phyloP scores from a whole-genome alignment of 2,797 vertebrate genomes.

The Hoplostethus mediterraneus region DNA sequence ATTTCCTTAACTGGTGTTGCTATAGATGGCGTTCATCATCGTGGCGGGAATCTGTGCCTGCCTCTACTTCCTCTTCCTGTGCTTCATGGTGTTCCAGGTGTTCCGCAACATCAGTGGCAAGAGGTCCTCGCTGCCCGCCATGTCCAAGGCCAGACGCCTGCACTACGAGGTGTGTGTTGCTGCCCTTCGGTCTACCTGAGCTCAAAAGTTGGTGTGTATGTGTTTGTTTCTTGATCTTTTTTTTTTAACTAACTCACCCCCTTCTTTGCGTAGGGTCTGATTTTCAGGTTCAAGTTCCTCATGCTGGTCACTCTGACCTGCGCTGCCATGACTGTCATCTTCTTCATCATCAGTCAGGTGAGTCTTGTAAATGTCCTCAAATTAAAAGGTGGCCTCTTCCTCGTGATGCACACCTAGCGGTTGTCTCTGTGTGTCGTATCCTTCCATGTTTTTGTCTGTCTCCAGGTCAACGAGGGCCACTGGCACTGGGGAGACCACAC shows the following conservation, averaged over 20 bases:
- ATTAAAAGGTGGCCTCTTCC: no score
- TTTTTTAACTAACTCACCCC: neutral
- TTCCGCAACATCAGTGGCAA: constrained; percentile 98
- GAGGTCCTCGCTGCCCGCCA: constrained; percentile 92
- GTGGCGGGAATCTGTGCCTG: constrained; percentile 97
- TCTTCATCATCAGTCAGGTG: constrained; percentile 98
- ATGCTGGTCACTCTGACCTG: constrained; percentile 96
- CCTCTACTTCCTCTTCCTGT: constrained; percentile 98
- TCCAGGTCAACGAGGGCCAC: constrained; percentile 94
- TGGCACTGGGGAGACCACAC: constrained; percentile 95
- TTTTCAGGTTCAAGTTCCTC: constrained; percentile 98
- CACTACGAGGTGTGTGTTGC: constrained; percentile 90
- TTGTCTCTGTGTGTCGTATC: constrained; percentile 1
- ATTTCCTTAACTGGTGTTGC: constrained; percentile 78
- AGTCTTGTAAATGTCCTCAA: constrained; percentile 17
- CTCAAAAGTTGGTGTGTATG: neutral
- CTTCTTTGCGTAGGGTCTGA: constrained; percentile 87
- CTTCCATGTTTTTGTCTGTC: constrained; percentile 1
- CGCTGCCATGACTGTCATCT: constrained; percentile 97
- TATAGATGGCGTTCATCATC: constrained; percentile 98
- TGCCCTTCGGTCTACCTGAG: neutral
- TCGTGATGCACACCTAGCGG: no score
- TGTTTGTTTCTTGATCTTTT: neutral
- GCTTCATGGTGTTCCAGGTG: constrained; percentile 99
- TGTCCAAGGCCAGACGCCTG: constrained; percentile 95